Evolutionary conservation across 53 echinoderm and acorn worm species (phyloP).

Genomic region (Hippasteria phrygiana): DNA sequence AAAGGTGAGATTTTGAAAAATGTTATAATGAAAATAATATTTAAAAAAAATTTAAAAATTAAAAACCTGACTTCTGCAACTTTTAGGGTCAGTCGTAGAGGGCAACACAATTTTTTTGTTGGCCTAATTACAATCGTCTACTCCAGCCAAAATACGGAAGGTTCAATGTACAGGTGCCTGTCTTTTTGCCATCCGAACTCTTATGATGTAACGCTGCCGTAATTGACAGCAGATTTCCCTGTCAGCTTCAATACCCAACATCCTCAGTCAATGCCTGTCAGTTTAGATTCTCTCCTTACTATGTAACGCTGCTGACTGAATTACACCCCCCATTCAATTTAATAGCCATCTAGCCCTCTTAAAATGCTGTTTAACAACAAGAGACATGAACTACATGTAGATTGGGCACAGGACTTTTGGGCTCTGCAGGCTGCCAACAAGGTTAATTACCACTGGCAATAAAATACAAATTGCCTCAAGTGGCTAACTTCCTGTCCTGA

Average conservation of each 20-base stretch:
- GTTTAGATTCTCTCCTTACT: neutral
- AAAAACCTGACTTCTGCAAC: too few species aligned
- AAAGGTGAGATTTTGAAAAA: too few species aligned
- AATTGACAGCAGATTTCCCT: neutral
- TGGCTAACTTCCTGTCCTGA: conserved; percentile 49
- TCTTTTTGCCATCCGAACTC: neutral
- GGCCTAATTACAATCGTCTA: neutral
- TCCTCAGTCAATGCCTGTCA: conserved; percentile 15
- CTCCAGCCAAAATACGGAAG: neutral
- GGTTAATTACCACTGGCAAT: conserved; percentile 35
- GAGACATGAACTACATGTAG: neutral
- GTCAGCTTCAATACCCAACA: neutral
- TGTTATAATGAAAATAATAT: too few species aligned
- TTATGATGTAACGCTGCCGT: neutral
- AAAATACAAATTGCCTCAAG: conserved; percentile 46
- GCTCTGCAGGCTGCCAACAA: conserved; percentile 29
- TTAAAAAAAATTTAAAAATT: too few species aligned
- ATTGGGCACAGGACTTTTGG: neutral
- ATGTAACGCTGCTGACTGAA: neutral
- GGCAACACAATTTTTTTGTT: neutral
- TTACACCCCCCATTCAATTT: conserved; percentile 13
- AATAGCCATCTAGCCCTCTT: neutral
- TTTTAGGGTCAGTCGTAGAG: too few species aligned
- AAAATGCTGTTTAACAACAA: neutral
- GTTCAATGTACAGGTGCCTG: neutral